Percentiles rank a stretch among this genome's conserved stretches.
Evolutionary conservation across 2,888 invertebrate genomes (phyloP).

Genomic region (Glaucopsyche alexis): DNA sequence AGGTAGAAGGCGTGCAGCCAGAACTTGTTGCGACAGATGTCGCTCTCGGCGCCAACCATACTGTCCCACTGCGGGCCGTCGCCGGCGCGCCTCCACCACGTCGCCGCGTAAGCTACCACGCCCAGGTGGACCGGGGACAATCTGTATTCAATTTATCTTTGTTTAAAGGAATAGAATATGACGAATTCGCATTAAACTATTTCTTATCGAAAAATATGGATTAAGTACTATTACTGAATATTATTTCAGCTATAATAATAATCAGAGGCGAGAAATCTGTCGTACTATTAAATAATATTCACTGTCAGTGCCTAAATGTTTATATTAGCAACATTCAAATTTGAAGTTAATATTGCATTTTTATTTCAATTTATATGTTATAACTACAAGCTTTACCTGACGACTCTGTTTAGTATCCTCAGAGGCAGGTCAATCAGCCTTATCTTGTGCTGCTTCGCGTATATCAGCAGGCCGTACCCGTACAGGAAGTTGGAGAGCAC

Average conservation of each 20-base stretch:
- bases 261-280: too few relatives aligned
- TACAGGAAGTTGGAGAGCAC: conserved; percentile 55
- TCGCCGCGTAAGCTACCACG: conserved; percentile 56
- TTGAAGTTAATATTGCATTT: too few relatives aligned
- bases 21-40: conserved; percentile 54
- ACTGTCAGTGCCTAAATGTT: too few relatives aligned
- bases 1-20: conserved; percentile 59
- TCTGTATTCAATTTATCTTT: conserved; percentile 41
- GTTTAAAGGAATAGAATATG: neutral
- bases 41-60: conserved; percentile 50
- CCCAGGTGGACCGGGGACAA: conserved; percentile 54
- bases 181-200: neutral
- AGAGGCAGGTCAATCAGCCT: conserved; percentile 47
- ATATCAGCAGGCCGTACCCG: conserved; percentile 44
- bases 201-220: too few relatives aligned
- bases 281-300: too few relatives aligned
- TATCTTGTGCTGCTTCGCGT: conserved; percentile 45
- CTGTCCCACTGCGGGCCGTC: conserved; percentile 57
- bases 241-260: too few relatives aligned
- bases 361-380: too few relatives aligned
- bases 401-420: conserved; percentile 48
- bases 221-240: too few relatives aligned
- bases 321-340: too few relatives aligned
- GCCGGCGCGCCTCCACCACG: conserved; percentile 51
- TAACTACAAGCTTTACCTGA: conserved; percentile 46